Conservation (phyloP, 2,888 invertebrate species). For the Synanthedon formicaeformis region DNA sequence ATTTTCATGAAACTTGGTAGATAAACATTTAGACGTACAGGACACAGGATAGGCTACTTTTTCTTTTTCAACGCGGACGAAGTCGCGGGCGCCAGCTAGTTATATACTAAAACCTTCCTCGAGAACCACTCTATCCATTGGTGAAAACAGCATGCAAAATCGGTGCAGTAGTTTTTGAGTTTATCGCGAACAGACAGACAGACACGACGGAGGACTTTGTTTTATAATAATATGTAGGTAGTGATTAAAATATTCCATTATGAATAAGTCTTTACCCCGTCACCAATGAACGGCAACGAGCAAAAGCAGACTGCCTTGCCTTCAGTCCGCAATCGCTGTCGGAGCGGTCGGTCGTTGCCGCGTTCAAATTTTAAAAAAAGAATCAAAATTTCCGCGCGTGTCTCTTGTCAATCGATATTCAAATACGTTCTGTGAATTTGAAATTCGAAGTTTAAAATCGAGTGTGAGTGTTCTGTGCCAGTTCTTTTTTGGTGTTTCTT, state of each 20-base stretch:
- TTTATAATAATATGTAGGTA: no score
- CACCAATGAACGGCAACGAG: not conserved
- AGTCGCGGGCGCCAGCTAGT: no score
- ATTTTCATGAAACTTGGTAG: no score
- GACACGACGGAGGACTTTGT: no score
- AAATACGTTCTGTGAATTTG: not conserved
- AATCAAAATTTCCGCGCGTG: not conserved
- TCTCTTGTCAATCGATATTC: not conserved
- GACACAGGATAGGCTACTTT: no score
- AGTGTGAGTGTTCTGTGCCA: not conserved
- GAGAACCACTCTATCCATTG: no score
- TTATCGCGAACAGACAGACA: no score
- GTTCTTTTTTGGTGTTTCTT: not conserved
- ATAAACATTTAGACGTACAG: no score
- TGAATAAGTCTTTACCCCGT: not conserved
- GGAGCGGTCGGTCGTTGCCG: slow-evolving; percentile 8
- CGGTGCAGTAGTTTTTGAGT: no score
- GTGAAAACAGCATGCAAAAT: no score
- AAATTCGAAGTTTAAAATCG: not conserved
- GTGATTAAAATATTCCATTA: not conserved
- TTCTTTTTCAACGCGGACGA: no score
- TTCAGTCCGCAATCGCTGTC: slow-evolving; percentile 8
- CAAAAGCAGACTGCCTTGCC: slow-evolving; percentile 4
- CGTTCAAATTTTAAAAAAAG: not conserved
- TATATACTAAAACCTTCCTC: no score